Conservation (phyloP, 2,113 vertebrate species). For the Trichechus manatus region DNA sequence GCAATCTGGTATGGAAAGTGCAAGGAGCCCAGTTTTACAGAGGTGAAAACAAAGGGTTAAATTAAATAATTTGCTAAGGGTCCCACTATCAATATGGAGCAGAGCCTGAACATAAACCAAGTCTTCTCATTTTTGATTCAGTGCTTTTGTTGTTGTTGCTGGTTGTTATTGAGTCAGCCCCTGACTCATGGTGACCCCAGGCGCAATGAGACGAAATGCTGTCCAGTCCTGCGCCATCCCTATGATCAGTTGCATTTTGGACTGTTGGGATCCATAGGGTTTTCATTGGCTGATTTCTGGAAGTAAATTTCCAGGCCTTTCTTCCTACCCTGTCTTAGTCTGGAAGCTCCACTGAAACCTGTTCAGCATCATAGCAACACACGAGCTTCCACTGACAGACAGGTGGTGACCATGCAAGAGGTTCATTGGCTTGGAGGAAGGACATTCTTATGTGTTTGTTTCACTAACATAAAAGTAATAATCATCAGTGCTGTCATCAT, state of each 20-base stretch:
- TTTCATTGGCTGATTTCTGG: too few relatives aligned
- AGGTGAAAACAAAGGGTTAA: neutral
- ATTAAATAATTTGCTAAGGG: neutral
- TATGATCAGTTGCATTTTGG: too few relatives aligned
- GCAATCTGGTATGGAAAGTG: neutral
- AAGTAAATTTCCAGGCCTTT: too few relatives aligned
- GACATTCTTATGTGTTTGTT: neutral
- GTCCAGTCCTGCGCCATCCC: too few relatives aligned
- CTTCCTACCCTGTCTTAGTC: too few relatives aligned
- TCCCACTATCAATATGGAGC: neutral
- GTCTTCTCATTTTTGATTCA: neutral
- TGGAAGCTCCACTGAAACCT: too few relatives aligned
- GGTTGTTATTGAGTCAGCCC: too few relatives aligned
- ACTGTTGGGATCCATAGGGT: too few relatives aligned
- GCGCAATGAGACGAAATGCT: too few relatives aligned
- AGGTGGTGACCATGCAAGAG: neutral
- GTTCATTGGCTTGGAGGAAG: neutral
- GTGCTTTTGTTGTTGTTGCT: neutral
- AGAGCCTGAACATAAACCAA: neutral
- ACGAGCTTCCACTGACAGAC: too few relatives aligned
- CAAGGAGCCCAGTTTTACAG: neutral
- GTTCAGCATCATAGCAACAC: too few relatives aligned
- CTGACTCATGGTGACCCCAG: too few relatives aligned
- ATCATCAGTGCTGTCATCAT: neutral
- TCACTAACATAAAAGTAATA: neutral